These are phyloP conservation scores for Eumacrocentrus americanus DNA, from an alignment of 2,888 invertebrate genomes.

Conservation along the genomic window DNA sequence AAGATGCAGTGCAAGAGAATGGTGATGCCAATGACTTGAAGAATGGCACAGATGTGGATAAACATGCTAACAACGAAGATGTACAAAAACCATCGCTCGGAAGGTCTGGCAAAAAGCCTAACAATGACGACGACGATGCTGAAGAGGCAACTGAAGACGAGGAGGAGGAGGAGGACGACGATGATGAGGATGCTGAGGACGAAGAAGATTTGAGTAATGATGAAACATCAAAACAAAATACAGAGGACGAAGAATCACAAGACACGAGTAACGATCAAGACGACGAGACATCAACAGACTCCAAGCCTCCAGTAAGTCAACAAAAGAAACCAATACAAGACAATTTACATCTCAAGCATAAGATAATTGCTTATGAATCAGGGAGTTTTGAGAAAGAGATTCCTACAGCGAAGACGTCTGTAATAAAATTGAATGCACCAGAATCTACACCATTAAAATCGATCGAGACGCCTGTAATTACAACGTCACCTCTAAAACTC, in stretches of 20 bases:
- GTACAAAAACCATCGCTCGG: conserved; percentile 51
- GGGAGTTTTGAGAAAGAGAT: not conserved
- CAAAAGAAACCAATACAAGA: conserved; percentile 12
- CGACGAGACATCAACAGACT: conserved; percentile 33
- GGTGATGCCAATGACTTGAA: conserved; percentile 44
- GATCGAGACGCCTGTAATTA: conserved; percentile 57
- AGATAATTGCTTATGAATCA: not conserved
- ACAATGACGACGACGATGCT: conserved; percentile 39
- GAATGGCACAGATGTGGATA: conserved; percentile 44
- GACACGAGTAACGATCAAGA: conserved; percentile 29
- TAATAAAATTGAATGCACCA: conserved; percentile 17
- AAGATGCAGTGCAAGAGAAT: conserved; percentile 42
- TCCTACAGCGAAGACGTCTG: conserved; percentile 5
- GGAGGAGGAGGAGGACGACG: conserved; percentile 38
- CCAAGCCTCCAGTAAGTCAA: conserved; percentile 25
- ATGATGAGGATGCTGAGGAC: conserved; percentile 37
- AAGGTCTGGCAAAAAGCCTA: conserved; percentile 44
- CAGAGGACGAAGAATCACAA: conserved; percentile 33
- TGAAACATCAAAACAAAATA: conserved; percentile 26
- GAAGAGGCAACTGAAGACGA: conserved; percentile 41
- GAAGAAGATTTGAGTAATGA: conserved; percentile 36
- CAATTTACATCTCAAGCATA: conserved; percentile 10
- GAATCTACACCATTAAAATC: conserved; percentile 43
- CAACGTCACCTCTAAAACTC: conserved; percentile 53
- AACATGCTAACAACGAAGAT: conserved; percentile 36